Evolutionary conservation across 2,888 invertebrate genomes (phyloP).

Genomic region (Peribatodes rhomboidaria): DNA sequence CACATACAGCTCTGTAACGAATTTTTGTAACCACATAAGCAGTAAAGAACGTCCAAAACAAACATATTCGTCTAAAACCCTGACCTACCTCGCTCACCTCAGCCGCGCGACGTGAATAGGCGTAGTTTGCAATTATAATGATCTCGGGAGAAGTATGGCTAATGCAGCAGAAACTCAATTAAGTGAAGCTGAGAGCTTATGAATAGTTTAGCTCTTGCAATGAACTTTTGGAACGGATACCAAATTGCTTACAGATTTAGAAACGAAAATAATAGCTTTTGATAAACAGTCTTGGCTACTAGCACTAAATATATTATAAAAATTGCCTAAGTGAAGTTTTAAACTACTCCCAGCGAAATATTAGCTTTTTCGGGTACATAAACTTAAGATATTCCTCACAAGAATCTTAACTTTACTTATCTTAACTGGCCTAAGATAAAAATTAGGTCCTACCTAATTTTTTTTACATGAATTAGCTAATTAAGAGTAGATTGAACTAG

Average conservation of each 20-base stretch:
- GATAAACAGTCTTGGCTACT: neutral
- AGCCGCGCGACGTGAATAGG: constrained; percentile 14
- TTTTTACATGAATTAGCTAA: too few species aligned
- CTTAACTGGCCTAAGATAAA: too few species aligned
- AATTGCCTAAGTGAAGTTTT: too few species aligned
- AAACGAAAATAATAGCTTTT: neutral
- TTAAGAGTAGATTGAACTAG: too few species aligned
- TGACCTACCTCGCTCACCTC: constrained; percentile 31
- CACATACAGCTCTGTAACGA: neutral
- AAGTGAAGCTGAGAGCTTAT: constrained; percentile 29
- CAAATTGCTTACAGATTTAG: neutral
- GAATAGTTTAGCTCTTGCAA: constrained; percentile 30
- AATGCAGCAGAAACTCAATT: constrained; percentile 36
- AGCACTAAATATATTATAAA: too few species aligned
- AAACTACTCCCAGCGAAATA: too few species aligned
- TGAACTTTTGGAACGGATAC: constrained; percentile 4
- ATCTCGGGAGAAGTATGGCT: constrained; percentile 27
- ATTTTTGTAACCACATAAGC: neutral
- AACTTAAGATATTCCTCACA: too few species aligned
- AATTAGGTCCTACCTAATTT: too few species aligned
- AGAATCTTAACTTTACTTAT: too few species aligned
- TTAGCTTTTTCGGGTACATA: too few species aligned
- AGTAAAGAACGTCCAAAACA: constrained; percentile 8
- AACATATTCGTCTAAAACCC: constrained; percentile 33
- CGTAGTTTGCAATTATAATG: constrained; percentile 37